Conservation (phyloP, 2,113 vertebrate genomes). For the Struthio camelus region DNA sequence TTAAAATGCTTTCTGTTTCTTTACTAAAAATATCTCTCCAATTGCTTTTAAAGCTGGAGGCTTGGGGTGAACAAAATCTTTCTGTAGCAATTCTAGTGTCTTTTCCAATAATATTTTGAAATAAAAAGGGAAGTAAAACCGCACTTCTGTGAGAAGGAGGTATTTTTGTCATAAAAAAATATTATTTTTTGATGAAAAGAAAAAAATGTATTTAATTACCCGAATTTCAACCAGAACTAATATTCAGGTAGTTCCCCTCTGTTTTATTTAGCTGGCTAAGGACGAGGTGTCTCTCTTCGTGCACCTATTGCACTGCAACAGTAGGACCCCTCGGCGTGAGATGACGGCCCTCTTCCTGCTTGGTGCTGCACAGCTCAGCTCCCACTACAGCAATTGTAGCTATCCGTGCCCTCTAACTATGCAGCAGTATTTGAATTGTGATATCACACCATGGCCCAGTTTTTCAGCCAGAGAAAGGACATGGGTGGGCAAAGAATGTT, state of each 20-base stretch:
- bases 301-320: accelerated
- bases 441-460: neutral
- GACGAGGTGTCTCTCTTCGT: neutral
- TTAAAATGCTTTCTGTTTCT: neutral
- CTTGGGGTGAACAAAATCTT: neutral
- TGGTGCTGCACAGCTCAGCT: neutral
- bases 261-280: neutral
- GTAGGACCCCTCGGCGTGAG: neutral
- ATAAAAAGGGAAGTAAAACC: neutral
- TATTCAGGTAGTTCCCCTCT: neutral
- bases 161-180: neutral
- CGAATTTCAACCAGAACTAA: neutral
- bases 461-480: neutral
- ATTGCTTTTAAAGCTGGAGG: neutral
- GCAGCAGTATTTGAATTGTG: neutral
- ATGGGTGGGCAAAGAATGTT: no score
- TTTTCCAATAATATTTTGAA: neutral
- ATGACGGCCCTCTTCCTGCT: neutral
- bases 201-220: neutral
- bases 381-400: neutral
- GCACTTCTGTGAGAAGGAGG: neutral
- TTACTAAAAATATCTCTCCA: neutral
- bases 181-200: neutral
- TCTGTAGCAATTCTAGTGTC: neutral
- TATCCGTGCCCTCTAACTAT: neutral